Evolutionary conservation across 2,888 invertebrate genomes (phyloP).

Genomic region (Nemotelus pantherinus): DNA sequence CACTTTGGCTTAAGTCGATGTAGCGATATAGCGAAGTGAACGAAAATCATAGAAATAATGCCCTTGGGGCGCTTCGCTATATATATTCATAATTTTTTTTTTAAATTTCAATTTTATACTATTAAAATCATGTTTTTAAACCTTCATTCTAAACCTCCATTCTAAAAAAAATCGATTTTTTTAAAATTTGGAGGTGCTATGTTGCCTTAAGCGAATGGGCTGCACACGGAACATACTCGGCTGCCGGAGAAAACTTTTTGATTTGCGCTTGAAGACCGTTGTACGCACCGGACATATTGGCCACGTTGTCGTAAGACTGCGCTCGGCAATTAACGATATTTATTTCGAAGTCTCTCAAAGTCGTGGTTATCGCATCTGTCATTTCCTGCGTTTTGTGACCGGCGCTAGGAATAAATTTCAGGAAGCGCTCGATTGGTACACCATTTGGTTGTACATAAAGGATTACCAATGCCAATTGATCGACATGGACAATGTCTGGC

Average conservation of each 20-base stretch:
- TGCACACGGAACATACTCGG: not conserved
- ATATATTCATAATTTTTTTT: too few relatives aligned
- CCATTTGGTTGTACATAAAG: conserved; percentile 25
- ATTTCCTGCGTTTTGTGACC: conserved; percentile 33
- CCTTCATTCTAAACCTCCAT: too few relatives aligned
- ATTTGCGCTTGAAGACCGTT: not conserved
- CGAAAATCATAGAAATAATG: too few relatives aligned
- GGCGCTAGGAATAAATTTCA: conserved; percentile 17
- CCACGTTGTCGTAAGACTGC: not conserved
- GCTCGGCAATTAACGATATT: not conserved
- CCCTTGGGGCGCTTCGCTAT: too few relatives aligned
- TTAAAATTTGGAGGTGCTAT: too few relatives aligned
- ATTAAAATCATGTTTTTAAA: too few relatives aligned
- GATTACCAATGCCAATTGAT: conserved; percentile 39
- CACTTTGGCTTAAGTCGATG: too few relatives aligned
- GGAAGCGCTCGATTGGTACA: conserved; percentile 12
- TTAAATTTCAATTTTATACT: too few relatives aligned
- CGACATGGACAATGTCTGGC: conserved; percentile 40
- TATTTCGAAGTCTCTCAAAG: conserved; percentile 26
- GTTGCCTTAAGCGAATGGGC: too few relatives aligned
- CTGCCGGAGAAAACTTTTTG: not conserved
- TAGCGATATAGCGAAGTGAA: too few relatives aligned
- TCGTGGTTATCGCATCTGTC: not conserved
- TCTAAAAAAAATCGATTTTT: too few relatives aligned
- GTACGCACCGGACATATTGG: not conserved